These are phyloP conservation scores for Synergus laeviventris DNA, from an alignment of 2,888 invertebrate species.

Conservation along the genomic window DNA sequence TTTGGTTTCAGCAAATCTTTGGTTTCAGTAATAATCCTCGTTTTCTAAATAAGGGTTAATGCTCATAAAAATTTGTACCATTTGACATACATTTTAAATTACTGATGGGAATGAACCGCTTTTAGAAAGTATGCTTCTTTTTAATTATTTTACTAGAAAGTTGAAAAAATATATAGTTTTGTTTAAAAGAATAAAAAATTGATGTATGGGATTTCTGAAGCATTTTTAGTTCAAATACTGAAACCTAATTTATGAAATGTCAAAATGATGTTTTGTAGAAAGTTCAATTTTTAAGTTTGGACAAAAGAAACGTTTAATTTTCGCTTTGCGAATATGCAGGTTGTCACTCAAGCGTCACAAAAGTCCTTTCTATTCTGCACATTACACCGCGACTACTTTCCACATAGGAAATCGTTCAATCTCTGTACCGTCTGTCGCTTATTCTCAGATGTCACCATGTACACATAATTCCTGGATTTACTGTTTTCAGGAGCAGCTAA, in stretches of 20 bases:
- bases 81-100: background rate
- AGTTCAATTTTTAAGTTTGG: background rate
- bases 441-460: background rate
- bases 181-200: background rate
- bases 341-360: constrained; percentile 54
- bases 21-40: no score
- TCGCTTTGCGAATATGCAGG: constrained; percentile 53
- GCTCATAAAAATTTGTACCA: background rate
- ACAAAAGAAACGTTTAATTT: constrained; percentile 40
- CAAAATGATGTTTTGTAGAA: constrained; percentile 20
- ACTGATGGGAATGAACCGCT: background rate
- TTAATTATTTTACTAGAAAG: background rate
- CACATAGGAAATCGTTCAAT: constrained; percentile 39
- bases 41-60: no score
- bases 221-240: background rate
- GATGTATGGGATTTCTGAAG: background rate
- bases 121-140: background rate
- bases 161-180: background rate
- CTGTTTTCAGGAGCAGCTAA: background rate
- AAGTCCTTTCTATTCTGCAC: constrained; percentile 55
- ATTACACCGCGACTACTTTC: constrained; percentile 37
- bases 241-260: background rate
- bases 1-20: no score
- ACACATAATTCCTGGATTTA: background rate
- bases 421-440: constrained; percentile 25